Conservation (phyloP, 2,888 invertebrate genomes). For the Andricus quercusramuli region DNA sequence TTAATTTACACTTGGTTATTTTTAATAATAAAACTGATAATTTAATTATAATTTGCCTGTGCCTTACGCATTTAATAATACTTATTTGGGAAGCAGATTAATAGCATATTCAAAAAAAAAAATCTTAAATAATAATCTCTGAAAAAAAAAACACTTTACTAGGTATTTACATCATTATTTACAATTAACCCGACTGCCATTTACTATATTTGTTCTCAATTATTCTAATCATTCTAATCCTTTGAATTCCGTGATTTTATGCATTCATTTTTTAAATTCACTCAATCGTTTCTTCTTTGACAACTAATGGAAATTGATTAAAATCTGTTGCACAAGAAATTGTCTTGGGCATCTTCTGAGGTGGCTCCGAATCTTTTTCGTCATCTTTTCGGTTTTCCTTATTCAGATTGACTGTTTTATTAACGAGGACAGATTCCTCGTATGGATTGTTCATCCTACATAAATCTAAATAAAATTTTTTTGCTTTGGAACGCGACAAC, state of each 20-base stretch:
- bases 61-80: too few relatives aligned
- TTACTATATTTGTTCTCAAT: neutral
- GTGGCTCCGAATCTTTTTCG: neutral
- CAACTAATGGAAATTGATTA: neutral
- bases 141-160: neutral
- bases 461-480: constrained; percentile 30
- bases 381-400: neutral
- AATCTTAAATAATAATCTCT: too few relatives aligned
- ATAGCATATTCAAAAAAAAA: too few relatives aligned
- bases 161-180: neutral
- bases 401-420: neutral
- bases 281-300: neutral
- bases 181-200: neutral
- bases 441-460: neutral
- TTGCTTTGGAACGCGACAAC: constrained; percentile 36
- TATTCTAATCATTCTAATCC: neutral
- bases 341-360: neutral
- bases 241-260: neutral
- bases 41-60: too few relatives aligned
- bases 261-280: neutral
- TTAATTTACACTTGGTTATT: too few relatives aligned
- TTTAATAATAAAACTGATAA: too few relatives aligned
- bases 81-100: too few relatives aligned
- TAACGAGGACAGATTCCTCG: neutral
- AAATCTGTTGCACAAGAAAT: neutral